These are phyloP conservation scores for Poecilus cupreus DNA, from an alignment of 2,888 invertebrate species.

Conservation along the genomic window DNA sequence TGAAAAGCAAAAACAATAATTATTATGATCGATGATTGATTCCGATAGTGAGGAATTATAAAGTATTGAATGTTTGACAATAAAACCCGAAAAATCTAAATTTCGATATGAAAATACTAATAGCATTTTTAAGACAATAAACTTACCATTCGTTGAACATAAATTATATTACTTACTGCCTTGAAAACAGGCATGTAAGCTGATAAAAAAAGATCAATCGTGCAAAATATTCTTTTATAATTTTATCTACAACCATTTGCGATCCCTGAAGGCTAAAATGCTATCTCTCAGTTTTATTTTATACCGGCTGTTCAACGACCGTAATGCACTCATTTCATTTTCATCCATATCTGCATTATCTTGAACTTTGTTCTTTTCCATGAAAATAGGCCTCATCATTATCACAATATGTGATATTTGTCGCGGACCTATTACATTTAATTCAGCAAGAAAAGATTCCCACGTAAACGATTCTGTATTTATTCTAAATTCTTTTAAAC, in stretches of 20 bases:
- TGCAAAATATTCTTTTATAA: no score
- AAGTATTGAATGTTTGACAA: no score
- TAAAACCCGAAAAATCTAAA: no score
- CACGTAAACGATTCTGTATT: constrained; percentile 69
- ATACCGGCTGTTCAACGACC: constrained; percentile 36
- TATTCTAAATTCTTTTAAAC: constrained; percentile 70
- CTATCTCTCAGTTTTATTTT: constrained; percentile 32
- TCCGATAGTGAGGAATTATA: no score
- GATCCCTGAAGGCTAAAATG: constrained; percentile 18
- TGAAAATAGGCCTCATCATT: constrained; percentile 74
- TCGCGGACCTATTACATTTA: constrained; percentile 71
- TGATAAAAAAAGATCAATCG: no score
- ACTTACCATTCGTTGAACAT: no score
- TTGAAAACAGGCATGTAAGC: no score
- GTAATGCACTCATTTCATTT: constrained; percentile 61
- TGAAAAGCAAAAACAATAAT: no score
- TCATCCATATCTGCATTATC: constrained; percentile 68
- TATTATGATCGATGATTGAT: no score
- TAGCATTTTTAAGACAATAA: no score
- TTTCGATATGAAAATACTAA: no score
- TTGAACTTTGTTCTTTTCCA: constrained; percentile 72
- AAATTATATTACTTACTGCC: no score
- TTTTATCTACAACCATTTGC: constrained; percentile 33
- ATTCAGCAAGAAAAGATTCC: constrained; percentile 72
- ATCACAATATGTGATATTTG: constrained; percentile 74